These are phyloP conservation scores for Hypselothyrea guttata DNA, from an alignment of 2,888 invertebrate species.

Conservation along the genomic window DNA sequence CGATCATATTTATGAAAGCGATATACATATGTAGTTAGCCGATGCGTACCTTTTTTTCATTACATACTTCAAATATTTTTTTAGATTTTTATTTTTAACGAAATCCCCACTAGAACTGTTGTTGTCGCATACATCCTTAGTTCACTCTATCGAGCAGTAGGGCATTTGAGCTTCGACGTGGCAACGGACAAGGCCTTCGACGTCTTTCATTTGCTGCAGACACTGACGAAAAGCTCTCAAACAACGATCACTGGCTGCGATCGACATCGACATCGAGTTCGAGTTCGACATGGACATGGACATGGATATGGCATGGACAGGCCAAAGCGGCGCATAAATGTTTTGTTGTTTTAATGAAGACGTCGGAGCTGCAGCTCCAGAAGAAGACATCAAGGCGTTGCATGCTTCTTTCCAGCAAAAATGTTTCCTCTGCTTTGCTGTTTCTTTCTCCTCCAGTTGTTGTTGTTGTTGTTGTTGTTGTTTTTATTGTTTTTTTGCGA, in stretches of 20 bases:
- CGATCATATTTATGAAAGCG: no score
- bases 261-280: slow-evolving; percentile 35
- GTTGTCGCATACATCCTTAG: no score
- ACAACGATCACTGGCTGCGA: slow-evolving; percentile 58
- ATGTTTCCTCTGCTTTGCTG: slow-evolving; percentile 53
- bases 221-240: slow-evolving; percentile 60
- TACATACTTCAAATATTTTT: no score
- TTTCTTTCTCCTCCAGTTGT: slow-evolving; percentile 6
- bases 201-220: neutral
- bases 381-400: slow-evolving; percentile 75
- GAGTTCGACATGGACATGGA: slow-evolving; percentile 41
- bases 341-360: slow-evolving; percentile 80
- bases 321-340: slow-evolving; percentile 78
- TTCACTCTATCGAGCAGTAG: slow-evolving; percentile 1
- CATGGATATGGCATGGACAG: slow-evolving; percentile 62
- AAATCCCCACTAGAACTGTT: no score
- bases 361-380: slow-evolving; percentile 48
- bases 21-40: no score
- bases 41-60: no score
- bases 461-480: neutral
- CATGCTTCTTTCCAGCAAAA: slow-evolving; percentile 71
- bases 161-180: no score
- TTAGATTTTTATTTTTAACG: no score
- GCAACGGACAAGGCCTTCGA: neutral
- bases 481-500: slow-evolving; percentile 41